Base-by-base conservation (phyloP, 2,888 invertebrate genomes). In the Autographa gamma region DNA sequence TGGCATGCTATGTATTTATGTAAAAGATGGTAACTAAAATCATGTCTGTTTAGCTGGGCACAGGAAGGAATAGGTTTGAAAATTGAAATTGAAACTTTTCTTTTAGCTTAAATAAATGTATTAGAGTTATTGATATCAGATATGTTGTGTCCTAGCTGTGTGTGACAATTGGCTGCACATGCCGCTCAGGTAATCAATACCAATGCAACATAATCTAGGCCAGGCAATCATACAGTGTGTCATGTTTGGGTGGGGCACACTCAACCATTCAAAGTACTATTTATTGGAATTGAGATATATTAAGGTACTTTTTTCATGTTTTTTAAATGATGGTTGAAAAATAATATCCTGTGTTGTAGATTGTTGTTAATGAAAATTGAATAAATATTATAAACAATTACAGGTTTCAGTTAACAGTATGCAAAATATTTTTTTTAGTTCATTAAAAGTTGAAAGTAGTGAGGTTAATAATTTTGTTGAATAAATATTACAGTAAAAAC, bases 131-230 rank as follows among this genome's bases (percentile, higher is more conserved):
- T 31, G 25, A 2, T n/a, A n/a, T n/a, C n/a, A n/a, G n/a, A n/a
- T 60, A 48, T 64, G 14, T 48, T 1, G 0, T 2, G 75, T 62
- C 77, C 77, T 74, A 81, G 64, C 67, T 77, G 62, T 34, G 67
- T 72, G 81, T 82, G 67, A 81, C 77, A 81, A 77, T 76, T 81
- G 82, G 71, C 9, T 83, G 84, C 82, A 81, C 75, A 79, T 61
- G 69, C 52, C 61, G 65, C 38, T 32, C 62, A 71, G 61, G 85
- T 80, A 85, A 85, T 85, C 84, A 84, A 85, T 85, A 85, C 70
- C 54, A 64, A n/a, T 77, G 83, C 71, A 84, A 83, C 64, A 69
- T 83, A 77, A 83, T 81, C 71, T 74, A 68, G 64, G 60, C 31
- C 69, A 75, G 34, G 73, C 80, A 76, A 69, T 64, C 65, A 68